Base-by-base conservation (phyloP, 2,113 vertebrate species). In the Gambusia affinis region DNA sequence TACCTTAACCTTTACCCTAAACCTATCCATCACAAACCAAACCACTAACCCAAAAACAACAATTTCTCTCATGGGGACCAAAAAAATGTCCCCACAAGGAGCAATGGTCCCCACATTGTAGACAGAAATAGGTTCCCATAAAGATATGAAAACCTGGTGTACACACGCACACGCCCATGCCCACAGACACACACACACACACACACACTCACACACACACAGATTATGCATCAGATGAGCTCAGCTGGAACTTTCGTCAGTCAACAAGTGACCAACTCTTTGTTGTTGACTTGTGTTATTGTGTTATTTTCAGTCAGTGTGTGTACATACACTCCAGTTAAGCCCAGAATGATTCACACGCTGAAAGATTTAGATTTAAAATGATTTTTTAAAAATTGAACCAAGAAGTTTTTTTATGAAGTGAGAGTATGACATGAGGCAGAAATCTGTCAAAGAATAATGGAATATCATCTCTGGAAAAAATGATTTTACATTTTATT, bases 191-290 rank as follows among this genome's bases (percentile, higher is more conserved):
- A 54, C 22, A 60, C 66, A 47, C 44, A 47, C 4, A 47, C 17
- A 15, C 12, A 42, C 12, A 37, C 35, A 37, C 35, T 1, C 12
- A 42, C 42, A 62, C 42, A 47, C 44, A 47, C 4, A 47, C 17
- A 15, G 12, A 15, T 77, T 63, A 14, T 35, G 67, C 68, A 70
- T 71, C 4, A 66, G 37, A 60, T 87, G 83, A 92, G 80, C 82
- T 87, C 85, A 82, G 73, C 47, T 54, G 71, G 78, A 83, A 79
- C 78, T 78, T 79, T 78, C 72, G 35, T 68, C 29, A 12, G 70
- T 82, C 80, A 82, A 82, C 80, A 82, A 73, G 69, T 76, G 74
- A 77, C 70, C 54, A 19, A n/a, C 62, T 29, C 75, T 75, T 85
- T 87, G 80, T 89, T 88, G 83, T 87, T 69, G 64, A 62, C 73